phyloP scores from a whole-genome alignment of 2,797 vertebrate species.

The Pempheris klunzingeri region DNA sequence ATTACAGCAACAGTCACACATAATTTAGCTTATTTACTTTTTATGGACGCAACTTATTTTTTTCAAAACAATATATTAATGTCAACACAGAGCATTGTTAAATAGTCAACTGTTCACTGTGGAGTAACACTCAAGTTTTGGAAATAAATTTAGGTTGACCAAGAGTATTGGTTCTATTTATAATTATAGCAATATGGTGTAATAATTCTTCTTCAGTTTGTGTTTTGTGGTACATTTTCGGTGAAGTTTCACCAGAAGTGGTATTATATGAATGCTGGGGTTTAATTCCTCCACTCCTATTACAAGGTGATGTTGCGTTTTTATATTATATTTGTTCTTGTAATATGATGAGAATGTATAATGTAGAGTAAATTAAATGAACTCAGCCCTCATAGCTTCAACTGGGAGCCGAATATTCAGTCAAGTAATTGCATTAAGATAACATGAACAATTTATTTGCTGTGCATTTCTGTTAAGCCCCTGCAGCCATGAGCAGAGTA shows the following conservation, averaged over 20 bases:
- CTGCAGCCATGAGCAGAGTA: conserved; percentile 40
- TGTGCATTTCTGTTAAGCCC: conserved; percentile 41
- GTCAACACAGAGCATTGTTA: conserved; percentile 2
- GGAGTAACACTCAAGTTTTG: conserved; percentile 2
- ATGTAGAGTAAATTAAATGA: conserved; percentile 51
- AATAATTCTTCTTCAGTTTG: background rate
- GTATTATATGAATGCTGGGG: background rate
- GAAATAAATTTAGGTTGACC: conserved; percentile 14
- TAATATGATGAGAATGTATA: conserved; percentile 40
- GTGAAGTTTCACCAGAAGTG: background rate
- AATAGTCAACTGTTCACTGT: conserved; percentile 20
- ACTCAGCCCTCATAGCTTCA: conserved; percentile 40
- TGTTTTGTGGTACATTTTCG: conserved; percentile 6
- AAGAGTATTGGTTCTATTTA: background rate
- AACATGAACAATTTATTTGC: conserved; percentile 61
- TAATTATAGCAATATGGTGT: background rate
- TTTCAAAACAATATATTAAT: conserved; percentile 8
- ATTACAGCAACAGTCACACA: background rate
- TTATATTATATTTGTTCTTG: conserved; percentile 22
- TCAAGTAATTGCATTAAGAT: conserved; percentile 65
- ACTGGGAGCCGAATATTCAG: conserved; percentile 47
- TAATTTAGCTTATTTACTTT: conserved; percentile 24
- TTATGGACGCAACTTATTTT: background rate
- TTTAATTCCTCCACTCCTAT: conserved; percentile 20
- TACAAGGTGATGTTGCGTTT: conserved; percentile 7